phyloP scores from a whole-genome alignment of 2,113 vertebrate species.

The Climacteris rufus region DNA sequence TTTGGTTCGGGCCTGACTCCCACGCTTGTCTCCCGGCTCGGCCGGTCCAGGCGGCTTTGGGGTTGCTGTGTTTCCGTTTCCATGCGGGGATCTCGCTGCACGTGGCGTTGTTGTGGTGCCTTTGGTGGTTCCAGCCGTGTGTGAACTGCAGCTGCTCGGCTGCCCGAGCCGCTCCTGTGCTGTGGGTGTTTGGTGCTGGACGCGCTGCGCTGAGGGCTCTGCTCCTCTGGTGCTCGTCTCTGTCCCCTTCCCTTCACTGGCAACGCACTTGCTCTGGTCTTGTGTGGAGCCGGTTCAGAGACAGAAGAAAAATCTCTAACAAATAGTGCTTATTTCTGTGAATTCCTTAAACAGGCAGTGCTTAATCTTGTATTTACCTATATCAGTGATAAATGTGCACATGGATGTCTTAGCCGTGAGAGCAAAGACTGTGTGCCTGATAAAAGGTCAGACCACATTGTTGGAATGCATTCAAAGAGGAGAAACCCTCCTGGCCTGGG shows the following conservation, averaged over 20 bases:
- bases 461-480: background rate
- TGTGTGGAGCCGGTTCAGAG: background rate
- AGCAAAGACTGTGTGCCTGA: background rate
- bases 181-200: background rate
- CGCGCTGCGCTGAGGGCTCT: background rate
- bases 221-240: background rate
- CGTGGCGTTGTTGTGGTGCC: background rate
- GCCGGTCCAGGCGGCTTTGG: fast-evolving
- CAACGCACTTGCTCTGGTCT: no score
- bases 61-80: background rate
- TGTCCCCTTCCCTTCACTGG: background rate
- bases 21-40: fast-evolving
- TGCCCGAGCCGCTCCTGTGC: background rate
- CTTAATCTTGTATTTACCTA: background rate
- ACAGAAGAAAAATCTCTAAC: background rate
- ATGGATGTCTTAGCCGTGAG: background rate
- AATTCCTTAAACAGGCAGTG: background rate
- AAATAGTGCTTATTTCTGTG: background rate
- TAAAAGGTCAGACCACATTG: background rate
- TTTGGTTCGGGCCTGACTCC: background rate
- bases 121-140: background rate
- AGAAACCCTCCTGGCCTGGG: background rate
- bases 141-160: background rate
- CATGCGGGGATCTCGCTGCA: fast-evolving
- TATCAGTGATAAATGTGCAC: background rate